Evolutionary conservation across 2,113 vertebrate genomes (phyloP), one percentile per base, ranked within the genome.

Genomic region (Chloroceryle aenea): DNA sequence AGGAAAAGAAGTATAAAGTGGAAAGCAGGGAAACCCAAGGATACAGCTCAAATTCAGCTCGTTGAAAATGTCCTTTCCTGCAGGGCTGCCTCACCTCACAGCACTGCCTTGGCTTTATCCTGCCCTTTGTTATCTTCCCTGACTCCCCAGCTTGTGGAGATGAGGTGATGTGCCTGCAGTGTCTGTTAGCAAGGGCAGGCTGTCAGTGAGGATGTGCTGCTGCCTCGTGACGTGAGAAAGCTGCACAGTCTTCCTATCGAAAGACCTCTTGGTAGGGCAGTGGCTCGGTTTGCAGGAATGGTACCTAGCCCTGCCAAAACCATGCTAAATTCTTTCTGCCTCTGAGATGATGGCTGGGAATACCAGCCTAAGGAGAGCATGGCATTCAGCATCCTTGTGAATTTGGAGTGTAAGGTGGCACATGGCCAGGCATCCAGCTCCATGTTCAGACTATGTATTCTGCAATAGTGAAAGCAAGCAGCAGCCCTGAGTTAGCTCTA

Each of bases 171-270:
- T n/a, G 43, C 58, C 32, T 8, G 67, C n/a, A 22, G 84, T 72
- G 32, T 1, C 36, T 71, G 27, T 21, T 10, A 22, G 53, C 76
- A 36, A 58, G 82, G 16, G 3, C 62, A n/a, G 36, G 22, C 82
- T 58, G 10, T 7, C 67, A 63, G 83, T 0, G 0, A 47, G 75
- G n/a, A 16, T 9, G 90, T 52, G 59, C 72, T 55, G 59, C 86
- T 86, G 73, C 59, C 61, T 89, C 10, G 0, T 23, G 8, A 40
- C 0, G 0, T 5, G 32, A 43, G n/a, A 55, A 19, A 81, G 61
- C 66, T 1, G 1, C 47, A 20, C 17, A 43, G 72, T 5, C 16
- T 90, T 45, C 27, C 10, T 6, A 3, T 3, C 0, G 0, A 22
- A 58, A 75, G 64, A 50, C 23, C 48, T 50, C 50, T 26, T 1